A percentile compares a stretch with the other conserved stretches of the same genome.
Evolutionary conservation across 2,113 vertebrate genomes (phyloP).

Genomic region (Gracilinanus agilis): DNA sequence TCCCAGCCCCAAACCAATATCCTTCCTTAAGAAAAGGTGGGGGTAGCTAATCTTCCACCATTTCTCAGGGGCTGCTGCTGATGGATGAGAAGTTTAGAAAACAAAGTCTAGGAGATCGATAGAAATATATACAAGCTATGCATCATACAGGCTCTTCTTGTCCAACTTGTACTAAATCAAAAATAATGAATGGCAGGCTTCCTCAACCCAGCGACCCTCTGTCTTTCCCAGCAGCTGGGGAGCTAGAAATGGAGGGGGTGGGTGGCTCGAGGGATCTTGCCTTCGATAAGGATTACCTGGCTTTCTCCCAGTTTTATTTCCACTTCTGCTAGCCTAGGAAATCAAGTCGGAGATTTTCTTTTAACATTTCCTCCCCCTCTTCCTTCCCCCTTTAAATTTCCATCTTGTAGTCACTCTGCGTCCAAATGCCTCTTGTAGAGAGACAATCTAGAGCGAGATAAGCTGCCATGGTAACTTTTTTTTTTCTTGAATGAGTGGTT

Average conservation of each 20-base stretch:
- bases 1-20: slow-evolving; percentile 31
- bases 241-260: background rate
- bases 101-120: slow-evolving; percentile 78
- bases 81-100: slow-evolving; percentile 84
- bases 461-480: background rate
- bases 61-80: slow-evolving; percentile 66
- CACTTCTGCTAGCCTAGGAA: slow-evolving; percentile 70
- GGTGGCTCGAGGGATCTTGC: background rate
- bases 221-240: slow-evolving; percentile 44
- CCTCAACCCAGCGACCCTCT: slow-evolving; percentile 51
- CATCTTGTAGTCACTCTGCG: background rate
- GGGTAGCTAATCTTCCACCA: slow-evolving; percentile 36
- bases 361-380: slow-evolving; percentile 68
- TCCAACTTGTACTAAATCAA: slow-evolving; percentile 78
- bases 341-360: slow-evolving; percentile 74
- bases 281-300: background rate
- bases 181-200: slow-evolving; percentile 77
- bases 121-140: slow-evolving; percentile 76
- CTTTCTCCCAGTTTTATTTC: slow-evolving; percentile 47
- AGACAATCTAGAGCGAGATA: slow-evolving; percentile 31
- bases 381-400: slow-evolving; percentile 65
- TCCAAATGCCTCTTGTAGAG: slow-evolving; percentile 36
- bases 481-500: fast-evolving
- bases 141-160: slow-evolving; percentile 77
- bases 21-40: background rate